These are phyloP conservation scores for Sympetrum striolatum DNA, from an alignment of 2,888 invertebrate species.

Conservation along the genomic window DNA sequence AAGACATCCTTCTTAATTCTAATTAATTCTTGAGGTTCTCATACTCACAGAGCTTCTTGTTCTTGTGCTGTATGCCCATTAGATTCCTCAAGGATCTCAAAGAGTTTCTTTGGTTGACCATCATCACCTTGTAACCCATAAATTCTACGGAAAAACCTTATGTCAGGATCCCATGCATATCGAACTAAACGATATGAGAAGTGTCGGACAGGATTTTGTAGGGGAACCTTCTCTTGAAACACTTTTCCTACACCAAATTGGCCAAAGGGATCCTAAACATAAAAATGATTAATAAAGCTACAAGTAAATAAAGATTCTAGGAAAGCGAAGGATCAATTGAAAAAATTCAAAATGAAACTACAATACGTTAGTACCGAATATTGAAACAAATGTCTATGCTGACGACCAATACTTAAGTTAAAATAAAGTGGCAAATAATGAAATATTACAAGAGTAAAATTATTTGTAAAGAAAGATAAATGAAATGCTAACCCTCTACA, in stretches of 20 bases:
- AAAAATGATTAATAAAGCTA: too few species aligned
- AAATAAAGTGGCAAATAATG: too few species aligned
- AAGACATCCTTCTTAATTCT: too few species aligned
- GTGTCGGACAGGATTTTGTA: conserved; percentile 49
- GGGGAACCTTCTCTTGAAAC: not conserved
- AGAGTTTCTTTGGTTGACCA: conserved; percentile 52
- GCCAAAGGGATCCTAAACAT: not conserved
- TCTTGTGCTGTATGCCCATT: conserved; percentile 51
- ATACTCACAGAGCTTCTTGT: conserved; percentile 51
- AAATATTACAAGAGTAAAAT: too few species aligned
- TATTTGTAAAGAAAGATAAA: too few species aligned
- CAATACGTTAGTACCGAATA: too few species aligned
- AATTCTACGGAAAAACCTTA: conserved; percentile 52
- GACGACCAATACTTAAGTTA: too few species aligned
- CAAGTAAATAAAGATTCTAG: too few species aligned
- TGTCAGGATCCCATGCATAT: conserved; percentile 53
- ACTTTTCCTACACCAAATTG: not conserved
- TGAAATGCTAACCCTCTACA: too few species aligned
- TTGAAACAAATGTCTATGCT: too few species aligned
- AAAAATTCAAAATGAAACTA: too few species aligned
- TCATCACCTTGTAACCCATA: conserved; percentile 53
- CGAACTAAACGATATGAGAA: conserved; percentile 54
- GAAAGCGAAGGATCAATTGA: too few species aligned
- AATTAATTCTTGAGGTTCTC: not conserved
- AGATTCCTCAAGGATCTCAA: conserved; percentile 50